These are phyloP conservation scores for Emydura subglobosa DNA, from an alignment of 2,113 vertebrate species.

Conservation along the genomic window DNA sequence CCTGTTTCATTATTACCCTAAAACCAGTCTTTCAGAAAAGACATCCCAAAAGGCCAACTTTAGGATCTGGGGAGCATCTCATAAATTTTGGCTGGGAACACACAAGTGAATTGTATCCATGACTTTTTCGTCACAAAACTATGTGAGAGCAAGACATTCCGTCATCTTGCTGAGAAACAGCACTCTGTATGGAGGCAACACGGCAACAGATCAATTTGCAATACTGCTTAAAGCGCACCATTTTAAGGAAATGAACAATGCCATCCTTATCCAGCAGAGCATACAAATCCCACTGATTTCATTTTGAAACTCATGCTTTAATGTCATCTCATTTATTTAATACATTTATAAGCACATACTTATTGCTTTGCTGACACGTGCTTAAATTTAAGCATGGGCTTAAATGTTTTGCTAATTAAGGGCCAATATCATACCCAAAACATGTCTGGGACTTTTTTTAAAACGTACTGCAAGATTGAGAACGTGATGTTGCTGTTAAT, in stretches of 20 bases:
- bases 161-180: conserved; percentile 5
- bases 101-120: background rate
- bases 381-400: conserved; percentile 55
- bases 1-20: background rate
- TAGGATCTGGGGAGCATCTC: background rate
- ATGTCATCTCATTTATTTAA: conserved; percentile 48
- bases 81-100: background rate
- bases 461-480: background rate
- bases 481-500: background rate
- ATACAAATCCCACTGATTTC: conserved; percentile 2
- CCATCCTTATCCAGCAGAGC: background rate
- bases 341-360: conserved; percentile 40
- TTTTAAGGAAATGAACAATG: conserved; percentile 44
- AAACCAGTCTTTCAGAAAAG: background rate
- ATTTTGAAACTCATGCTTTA: conserved; percentile 57
- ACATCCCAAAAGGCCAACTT: background rate
- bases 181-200: background rate
- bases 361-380: conserved; percentile 27
- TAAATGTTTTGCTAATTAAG: conserved; percentile 41
- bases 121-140: background rate
- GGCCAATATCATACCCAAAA: conserved; percentile 24
- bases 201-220: background rate
- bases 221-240: background rate
- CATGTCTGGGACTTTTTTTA: conserved; percentile 19
- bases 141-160: background rate